phyloP scores from a whole-genome alignment of 2,797 vertebrate genomes.

The Choloepus didactylus region DNA sequence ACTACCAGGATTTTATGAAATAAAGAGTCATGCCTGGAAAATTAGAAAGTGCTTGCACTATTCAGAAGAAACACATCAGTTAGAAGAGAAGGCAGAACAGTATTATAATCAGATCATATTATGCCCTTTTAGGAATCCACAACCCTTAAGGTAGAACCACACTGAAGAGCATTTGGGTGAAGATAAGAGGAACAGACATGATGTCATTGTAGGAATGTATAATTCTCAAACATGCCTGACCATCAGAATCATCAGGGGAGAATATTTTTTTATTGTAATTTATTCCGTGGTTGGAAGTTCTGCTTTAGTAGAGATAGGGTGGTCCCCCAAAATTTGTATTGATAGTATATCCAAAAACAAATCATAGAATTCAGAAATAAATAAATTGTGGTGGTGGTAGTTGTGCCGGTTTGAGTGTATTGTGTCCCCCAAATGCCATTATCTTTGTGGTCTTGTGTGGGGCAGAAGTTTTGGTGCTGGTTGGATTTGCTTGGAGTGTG shows the following conservation, averaged over 20 bases:
- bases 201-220: not conserved
- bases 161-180: not conserved
- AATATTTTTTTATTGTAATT: not conserved
- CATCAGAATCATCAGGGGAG: not conserved
- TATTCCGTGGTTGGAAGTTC: not conserved
- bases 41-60: not conserved
- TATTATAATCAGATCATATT: not conserved
- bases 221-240: not conserved
- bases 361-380: not conserved
- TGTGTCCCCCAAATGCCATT: too few relatives aligned
- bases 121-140: not conserved
- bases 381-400: not conserved
- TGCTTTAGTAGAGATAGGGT: not conserved
- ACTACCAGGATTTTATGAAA: not conserved
- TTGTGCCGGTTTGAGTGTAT: too few relatives aligned
- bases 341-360: not conserved
- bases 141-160: not conserved
- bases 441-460: too few relatives aligned
- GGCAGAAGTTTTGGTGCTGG: too few relatives aligned
- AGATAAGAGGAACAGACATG: not conserved
- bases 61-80: too few relatives aligned
- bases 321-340: not conserved
- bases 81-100: not conserved
- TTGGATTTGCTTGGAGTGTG: too few relatives aligned
- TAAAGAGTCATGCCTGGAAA: not conserved